Evolutionary conservation across 2,797 vertebrate genomes (phyloP).

Genomic region (Channallabes apus): DNA sequence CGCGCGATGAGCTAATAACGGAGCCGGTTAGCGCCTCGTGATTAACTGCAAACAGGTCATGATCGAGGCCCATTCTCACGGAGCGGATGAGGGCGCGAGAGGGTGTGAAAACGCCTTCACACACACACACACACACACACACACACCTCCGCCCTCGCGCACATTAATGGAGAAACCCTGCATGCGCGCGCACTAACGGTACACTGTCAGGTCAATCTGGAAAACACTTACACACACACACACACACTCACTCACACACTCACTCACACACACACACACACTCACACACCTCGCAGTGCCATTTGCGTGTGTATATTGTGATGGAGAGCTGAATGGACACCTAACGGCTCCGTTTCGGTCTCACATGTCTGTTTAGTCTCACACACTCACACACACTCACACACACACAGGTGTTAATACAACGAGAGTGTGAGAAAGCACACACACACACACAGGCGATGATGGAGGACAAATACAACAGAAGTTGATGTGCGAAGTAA

Average conservation of each 20-base stretch:
- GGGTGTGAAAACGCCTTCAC: slow-evolving; percentile 56
- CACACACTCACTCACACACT: not conserved
- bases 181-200: slow-evolving; percentile 30
- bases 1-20: slow-evolving; percentile 59
- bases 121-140: slow-evolving; percentile 51
- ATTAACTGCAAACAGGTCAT: slow-evolving; percentile 75
- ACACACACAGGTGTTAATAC: slow-evolving; percentile 10
- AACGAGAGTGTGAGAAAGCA: slow-evolving; percentile 19
- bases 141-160: slow-evolving; percentile 6
- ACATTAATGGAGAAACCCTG: slow-evolving; percentile 20
- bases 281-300: slow-evolving; percentile 4
- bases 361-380: slow-evolving; percentile 46
- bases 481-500: not conserved
- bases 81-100: slow-evolving; percentile 54
- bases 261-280: no score
- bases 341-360: slow-evolving; percentile 31
- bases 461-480: not conserved
- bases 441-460: not conserved
- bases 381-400: no score
- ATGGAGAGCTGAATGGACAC: slow-evolving; percentile 26
- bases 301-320: slow-evolving; percentile 49
- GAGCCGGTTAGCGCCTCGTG: slow-evolving; percentile 74
- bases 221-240: slow-evolving; percentile 48
- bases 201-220: slow-evolving; percentile 51
- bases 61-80: slow-evolving; percentile 65